Base-by-base conservation (phyloP, 2,888 invertebrate species). In the Morpho deidamia region DNA sequence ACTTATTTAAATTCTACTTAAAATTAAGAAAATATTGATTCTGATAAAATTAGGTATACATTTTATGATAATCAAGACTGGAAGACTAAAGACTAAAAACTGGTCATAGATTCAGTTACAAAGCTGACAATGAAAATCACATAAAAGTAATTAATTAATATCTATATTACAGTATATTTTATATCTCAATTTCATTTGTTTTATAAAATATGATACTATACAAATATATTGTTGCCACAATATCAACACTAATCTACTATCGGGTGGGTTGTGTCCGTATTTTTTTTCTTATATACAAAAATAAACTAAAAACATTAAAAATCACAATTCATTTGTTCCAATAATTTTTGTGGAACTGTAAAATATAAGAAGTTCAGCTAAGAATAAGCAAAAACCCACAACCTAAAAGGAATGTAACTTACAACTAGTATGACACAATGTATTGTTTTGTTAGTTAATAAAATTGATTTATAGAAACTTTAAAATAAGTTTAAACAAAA, bases 181-280 rank as follows among this genome's bases (percentile, higher is more conserved):
- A 14, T 48, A 37, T 48, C 39, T 47, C 41, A 35, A 33, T 51
- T 37, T 51, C 43, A 47, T 43, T 48, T 44, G 39, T 49, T 46
- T 33, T 12, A 52, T 54, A 56, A 49, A 53, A 54, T 11, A 44
- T 54, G 51, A 53, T 52, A 59, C 45, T 59, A 60, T 58, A 53
- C 55, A 57, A 59, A 57, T 57, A 57, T 53, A 56, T 58, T 48
- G 38, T 48, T 53, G 50, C 34, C 37, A 52, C 45, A 56, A 49
- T 48, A 56, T 49, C 48, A 32, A 45, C 55, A 71, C 71, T 81
- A 83, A 66, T 61, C 85, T 85, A 85, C 62, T 72, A 70, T 59
- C 78, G 76, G 88, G 87, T 86, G 88, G 88, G 87, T 76, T 77
- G 61, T 84, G 88, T 88, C 88, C 88, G 88, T 87, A 77, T 78